phyloP scores from a whole-genome alignment of 2,888 invertebrate genomes.

The Pseudanteris insignis region DNA sequence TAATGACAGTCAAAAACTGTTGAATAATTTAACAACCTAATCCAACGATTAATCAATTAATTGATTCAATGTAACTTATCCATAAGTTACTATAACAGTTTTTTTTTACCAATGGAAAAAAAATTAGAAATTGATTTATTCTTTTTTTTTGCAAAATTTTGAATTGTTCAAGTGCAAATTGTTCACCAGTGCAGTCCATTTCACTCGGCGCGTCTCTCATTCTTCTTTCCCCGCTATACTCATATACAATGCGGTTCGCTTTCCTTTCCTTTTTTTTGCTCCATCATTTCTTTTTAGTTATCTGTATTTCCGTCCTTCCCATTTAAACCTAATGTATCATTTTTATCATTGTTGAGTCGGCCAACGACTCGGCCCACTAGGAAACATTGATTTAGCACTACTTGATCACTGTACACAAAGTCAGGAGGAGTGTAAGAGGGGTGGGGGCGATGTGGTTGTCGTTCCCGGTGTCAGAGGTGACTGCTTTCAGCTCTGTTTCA shows the following conservation, averaged over 20 bases:
- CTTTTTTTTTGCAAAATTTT: no score
- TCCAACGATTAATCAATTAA: no score
- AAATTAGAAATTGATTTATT: no score
- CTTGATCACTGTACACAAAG: slow-evolving; percentile 60
- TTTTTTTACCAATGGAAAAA: no score
- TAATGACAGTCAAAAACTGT: no score
- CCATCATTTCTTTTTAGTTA: no score
- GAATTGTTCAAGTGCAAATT: no score
- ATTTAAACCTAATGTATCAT: slow-evolving; percentile 39
- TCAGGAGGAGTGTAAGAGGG: slow-evolving; percentile 65
- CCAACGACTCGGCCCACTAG: slow-evolving; percentile 61
- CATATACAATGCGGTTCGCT: no score
- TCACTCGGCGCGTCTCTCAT: slow-evolving; percentile 15
- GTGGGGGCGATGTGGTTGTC: slow-evolving; percentile 57
- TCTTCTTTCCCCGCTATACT: slow-evolving; percentile 24
- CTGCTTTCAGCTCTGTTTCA: slow-evolving; percentile 81
- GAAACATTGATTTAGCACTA: slow-evolving; percentile 64
- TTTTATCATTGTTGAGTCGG: slow-evolving; percentile 48
- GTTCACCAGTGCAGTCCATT: no score
- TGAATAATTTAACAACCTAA: no score
- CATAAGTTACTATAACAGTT: no score
- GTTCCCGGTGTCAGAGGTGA: slow-evolving; percentile 63
- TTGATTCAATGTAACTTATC: no score
- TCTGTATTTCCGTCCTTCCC: slow-evolving; percentile 28
- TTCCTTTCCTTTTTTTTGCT: slow-evolving; percentile 29